A percentile compares a stretch with the other conserved stretches of the same genome.
These are phyloP conservation scores for Alligator mississippiensis DNA, from an alignment of 2,113 vertebrate species.

Conservation along the genomic window DNA sequence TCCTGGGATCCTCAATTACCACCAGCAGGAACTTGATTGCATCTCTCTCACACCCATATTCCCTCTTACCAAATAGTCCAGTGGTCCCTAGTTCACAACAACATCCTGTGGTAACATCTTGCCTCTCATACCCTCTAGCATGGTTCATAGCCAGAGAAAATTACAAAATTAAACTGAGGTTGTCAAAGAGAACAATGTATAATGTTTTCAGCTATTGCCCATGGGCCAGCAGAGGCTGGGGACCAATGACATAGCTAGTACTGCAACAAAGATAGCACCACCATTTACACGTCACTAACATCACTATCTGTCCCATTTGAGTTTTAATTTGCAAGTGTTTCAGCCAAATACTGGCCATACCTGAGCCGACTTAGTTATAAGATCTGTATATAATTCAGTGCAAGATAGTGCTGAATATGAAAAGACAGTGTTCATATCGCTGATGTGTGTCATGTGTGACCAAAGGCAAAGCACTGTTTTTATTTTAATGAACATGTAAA, in stretches of 20 bases:
- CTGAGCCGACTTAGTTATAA: not conserved
- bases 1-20: not conserved
- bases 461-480: slow-evolving; percentile 18
- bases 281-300: not conserved
- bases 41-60: not conserved
- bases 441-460: not conserved
- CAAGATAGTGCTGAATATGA: not conserved
- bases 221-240: no score
- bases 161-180: no score
- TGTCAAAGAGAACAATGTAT: no score
- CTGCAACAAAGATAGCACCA: not conserved
- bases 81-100: no score
- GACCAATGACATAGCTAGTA: not conserved
- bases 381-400: not conserved
- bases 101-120: no score
- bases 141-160: no score
- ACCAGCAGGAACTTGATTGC: not conserved
- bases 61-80: not conserved
- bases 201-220: no score
- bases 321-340: not conserved
- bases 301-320: not conserved
- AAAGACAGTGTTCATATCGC: not conserved
- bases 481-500: slow-evolving; percentile 11
- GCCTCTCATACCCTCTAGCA: no score
- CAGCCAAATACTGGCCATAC: not conserved